Evolutionary conservation across 2,113 vertebrate species (phyloP).

Genomic region (Coreoperca whiteheadi): DNA sequence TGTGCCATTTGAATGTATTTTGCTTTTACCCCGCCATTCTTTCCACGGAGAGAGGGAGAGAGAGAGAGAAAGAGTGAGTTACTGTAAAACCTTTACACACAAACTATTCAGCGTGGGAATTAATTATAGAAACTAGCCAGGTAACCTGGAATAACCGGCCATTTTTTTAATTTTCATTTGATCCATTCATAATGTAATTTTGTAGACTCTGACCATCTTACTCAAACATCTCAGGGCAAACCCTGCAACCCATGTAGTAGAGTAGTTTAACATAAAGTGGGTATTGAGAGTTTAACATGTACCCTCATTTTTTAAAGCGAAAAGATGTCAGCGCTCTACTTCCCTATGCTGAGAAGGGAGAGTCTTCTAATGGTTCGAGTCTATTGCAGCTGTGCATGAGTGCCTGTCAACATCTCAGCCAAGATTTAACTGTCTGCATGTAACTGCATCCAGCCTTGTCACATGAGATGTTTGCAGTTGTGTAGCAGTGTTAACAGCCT

Average conservation of each 20-base stretch:
- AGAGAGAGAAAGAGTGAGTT: not conserved
- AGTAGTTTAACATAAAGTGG: not conserved
- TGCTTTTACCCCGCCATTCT: not conserved
- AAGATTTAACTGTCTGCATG: conserved; percentile 50
- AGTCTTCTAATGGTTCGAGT: conserved; percentile 36
- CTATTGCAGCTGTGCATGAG: conserved; percentile 51
- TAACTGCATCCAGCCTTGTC: conserved; percentile 49
- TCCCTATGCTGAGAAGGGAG: conserved; percentile 4
- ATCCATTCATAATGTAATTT: not conserved
- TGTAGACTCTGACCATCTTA: conserved; percentile 9
- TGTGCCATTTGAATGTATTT: conserved; percentile 42
- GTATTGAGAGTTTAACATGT: not conserved
- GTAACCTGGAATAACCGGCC: not conserved
- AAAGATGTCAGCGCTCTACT: conserved; percentile 31
- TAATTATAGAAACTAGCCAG: not conserved
- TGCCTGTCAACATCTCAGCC: conserved; percentile 62
- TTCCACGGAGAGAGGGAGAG: not conserved
- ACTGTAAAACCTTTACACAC: not conserved
- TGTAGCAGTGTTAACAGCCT: conserved; percentile 44
- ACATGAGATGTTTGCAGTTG: conserved; percentile 50
- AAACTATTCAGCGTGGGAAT: not conserved
- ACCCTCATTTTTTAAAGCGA: conserved; percentile 32
- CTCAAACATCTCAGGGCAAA: not conserved
- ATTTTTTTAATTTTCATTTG: not conserved
- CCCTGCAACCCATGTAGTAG: not conserved